These are phyloP conservation scores for Loris lydekkerianus DNA, from an alignment of 2,797 vertebrate genomes.

Conservation along the genomic window DNA sequence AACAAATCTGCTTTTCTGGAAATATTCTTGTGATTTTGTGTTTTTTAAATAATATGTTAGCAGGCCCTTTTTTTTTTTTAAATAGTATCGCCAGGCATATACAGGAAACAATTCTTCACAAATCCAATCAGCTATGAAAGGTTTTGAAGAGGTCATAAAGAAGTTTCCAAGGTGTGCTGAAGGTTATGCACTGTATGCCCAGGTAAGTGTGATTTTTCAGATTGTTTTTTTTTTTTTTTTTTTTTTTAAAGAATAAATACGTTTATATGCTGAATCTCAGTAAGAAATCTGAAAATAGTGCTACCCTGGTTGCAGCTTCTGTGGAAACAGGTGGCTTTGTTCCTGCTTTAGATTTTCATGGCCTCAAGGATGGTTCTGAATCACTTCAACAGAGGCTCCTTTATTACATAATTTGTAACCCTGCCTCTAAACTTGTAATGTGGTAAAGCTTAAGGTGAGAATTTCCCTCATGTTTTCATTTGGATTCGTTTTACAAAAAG, in stretches of 20 bases:
- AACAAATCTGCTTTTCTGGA: constrained; percentile 42
- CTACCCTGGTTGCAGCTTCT: not conserved
- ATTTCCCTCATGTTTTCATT: constrained; percentile 37
- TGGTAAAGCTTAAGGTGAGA: not conserved
- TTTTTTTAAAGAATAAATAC: constrained; percentile 3
- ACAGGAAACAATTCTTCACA: constrained; percentile 97
- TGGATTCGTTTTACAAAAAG: constrained; percentile 10
- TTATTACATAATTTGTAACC: not conserved
- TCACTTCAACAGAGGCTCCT: not conserved
- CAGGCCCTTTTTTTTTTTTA: constrained; percentile 8
- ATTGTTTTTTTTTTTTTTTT: not conserved
- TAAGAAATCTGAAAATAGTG: not conserved
- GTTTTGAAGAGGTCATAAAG: constrained; percentile 98
- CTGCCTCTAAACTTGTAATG: not conserved
- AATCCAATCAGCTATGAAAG: constrained; percentile 97
- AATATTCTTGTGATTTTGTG: not conserved
- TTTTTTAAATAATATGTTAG: constrained; percentile 38
- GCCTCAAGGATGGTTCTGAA: not conserved
- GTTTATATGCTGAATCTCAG: not conserved
- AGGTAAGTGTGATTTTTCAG: constrained; percentile 89
- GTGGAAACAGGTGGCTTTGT: not conserved
- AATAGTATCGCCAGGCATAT: constrained; percentile 98
- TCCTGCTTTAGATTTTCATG: not conserved
- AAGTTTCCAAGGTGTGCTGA: constrained; percentile 98
- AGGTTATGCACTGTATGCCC: constrained; percentile 98